Evolutionary conservation across 2,888 invertebrate genomes (phyloP).

Genomic region (Noctua fimbriata): DNA sequence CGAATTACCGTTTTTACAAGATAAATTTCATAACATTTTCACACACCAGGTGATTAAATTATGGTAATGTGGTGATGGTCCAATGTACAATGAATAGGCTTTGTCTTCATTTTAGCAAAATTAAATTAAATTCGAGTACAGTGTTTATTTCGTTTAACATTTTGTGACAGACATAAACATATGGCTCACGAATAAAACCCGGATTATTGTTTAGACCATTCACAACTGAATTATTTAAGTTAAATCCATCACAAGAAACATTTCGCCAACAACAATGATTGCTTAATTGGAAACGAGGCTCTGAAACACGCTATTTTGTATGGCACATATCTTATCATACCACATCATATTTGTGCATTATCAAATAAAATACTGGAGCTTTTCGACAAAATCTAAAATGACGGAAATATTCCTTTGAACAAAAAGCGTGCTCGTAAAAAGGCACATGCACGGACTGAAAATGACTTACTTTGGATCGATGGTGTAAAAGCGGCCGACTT

Average conservation of each 20-base stretch:
- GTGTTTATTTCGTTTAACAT: conserved; percentile 2
- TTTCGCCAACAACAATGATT: background rate
- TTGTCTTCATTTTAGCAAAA: conserved; percentile 16
- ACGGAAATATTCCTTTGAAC: background rate
- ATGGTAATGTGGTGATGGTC: conserved; percentile 14
- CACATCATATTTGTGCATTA: background rate
- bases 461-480: conserved; percentile 79
- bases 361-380: background rate
- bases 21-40: conserved; percentile 30
- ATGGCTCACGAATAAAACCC: conserved; percentile 1
- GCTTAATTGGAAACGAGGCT: background rate
- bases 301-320: background rate
- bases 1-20: background rate
- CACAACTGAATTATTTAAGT: background rate
- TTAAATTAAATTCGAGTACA: conserved; percentile 11
- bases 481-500: conserved; percentile 80
- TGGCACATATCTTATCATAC: background rate
- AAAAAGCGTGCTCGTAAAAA: background rate
- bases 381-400: background rate
- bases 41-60: conserved; percentile 37
- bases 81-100: conserved; percentile 11
- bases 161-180: background rate
- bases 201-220: background rate
- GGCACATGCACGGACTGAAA: background rate
- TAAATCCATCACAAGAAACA: no score